Evolutionary conservation across 2,888 invertebrate genomes (phyloP), one percentile per base, ranked within the genome.

Genomic region (Pachydiplax longipennis): DNA sequence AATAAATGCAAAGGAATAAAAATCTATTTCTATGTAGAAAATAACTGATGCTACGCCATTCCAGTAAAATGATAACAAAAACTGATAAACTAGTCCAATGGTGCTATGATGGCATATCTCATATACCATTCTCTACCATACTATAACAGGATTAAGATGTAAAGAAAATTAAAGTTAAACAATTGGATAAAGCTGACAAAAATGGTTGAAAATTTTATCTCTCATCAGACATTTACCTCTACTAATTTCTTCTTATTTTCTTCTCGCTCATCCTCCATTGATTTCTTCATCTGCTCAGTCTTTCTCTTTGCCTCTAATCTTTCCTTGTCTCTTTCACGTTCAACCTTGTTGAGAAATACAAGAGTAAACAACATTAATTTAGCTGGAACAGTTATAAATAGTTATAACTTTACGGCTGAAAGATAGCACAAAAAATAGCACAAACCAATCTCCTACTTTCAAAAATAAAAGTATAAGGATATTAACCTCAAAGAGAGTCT

Each of bases 281-380:
- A 95, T 93, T 97, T 96, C 94, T 98, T 98, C 91, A 97, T 94
- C 93, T 98, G 98, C 90, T 98, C 98, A 92, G 97, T 95, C 93
- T 97, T 96, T 92, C 98, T 95, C 94, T 98, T 98, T 92, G 97
- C 96, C 93, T 98, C 98, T 92, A 98, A 94, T 90, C 97, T 96
- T 93, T 98, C 98, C 93, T 98, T 97, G 93, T 98, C 98, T 92
- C 98, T 95, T 94, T 98, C 98, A 91, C 98, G 95, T 94, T 98
- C 98, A 92, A 98, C 97, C 96, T 96, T 92, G n/a, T 31, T 1
- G 13, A 37, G 6, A 90, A 94, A 93, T 90, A 92, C 44, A 91
- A 90, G 40, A 40, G 18, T 48, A 65, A 65, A 35, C 22, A 18
- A 80, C 6, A 25, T 31, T 25, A 4, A 2, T 8, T 80, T 31